A percentile compares a stretch with the other conserved stretches of the same genome.
phyloP scores from a whole-genome alignment of 2,113 vertebrate species.

The Hyla sarda region DNA sequence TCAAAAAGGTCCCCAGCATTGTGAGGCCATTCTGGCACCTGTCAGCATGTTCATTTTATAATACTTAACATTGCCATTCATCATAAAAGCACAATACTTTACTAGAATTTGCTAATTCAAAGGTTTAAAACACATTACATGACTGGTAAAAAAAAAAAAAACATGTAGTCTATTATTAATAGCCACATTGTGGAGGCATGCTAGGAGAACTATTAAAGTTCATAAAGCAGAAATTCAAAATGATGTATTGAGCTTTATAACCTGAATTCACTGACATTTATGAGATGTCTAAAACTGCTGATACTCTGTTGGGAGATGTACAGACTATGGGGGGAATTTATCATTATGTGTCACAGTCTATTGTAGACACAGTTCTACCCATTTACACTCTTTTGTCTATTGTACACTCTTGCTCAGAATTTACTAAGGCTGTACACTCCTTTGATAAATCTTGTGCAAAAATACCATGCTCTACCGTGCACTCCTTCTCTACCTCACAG shows the following conservation, averaged over 20 bases:
- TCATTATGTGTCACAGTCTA: no score
- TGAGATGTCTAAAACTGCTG: no score
- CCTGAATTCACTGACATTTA: background rate
- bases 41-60: constrained; percentile 43
- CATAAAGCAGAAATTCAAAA: background rate
- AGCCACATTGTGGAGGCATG: background rate
- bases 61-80: constrained; percentile 22
- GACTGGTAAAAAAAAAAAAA: background rate
- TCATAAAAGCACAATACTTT: constrained; percentile 13
- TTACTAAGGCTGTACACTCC: no score
- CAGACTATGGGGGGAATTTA: no score
- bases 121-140: background rate
- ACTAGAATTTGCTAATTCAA: background rate
- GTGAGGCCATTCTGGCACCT: constrained; percentile 25
- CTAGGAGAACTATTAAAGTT: background rate
- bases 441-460: no score
- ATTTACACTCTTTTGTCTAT: no score
- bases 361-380: no score
- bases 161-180: background rate
- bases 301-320: no score
- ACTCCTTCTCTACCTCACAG: no score
- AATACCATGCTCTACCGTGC: no score
- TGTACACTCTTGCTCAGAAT: no score
- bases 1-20: constrained; percentile 12
- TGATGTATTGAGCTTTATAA: background rate